Evolutionary conservation across 2,888 invertebrate genomes (phyloP).

Genomic region (Drosophila multiciliata): DNA sequence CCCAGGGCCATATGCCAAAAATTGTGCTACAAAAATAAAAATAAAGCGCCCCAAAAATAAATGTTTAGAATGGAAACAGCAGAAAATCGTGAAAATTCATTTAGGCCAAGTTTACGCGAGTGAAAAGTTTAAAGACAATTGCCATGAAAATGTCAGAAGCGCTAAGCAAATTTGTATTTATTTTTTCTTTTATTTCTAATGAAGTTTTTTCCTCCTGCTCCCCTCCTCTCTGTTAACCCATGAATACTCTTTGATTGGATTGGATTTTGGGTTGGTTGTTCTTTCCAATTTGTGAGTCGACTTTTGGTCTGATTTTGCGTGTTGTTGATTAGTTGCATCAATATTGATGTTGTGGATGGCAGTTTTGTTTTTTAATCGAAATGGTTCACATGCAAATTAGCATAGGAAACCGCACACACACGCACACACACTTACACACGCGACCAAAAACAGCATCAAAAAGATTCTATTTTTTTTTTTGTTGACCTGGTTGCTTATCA

Average conservation of each 20-base stretch:
- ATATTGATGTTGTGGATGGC: constrained; percentile 46
- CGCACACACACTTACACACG: constrained; percentile 7
- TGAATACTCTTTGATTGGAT: constrained; percentile 57
- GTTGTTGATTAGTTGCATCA: constrained; percentile 53
- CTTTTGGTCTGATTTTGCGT: constrained; percentile 49
- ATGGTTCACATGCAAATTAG: constrained; percentile 65
- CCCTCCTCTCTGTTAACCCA: neutral
- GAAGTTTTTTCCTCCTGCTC: constrained; percentile 40
- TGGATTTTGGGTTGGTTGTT: constrained; percentile 51
- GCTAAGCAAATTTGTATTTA: constrained; percentile 48
- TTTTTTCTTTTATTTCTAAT: constrained; percentile 55
- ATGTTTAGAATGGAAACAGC: constrained; percentile 5
- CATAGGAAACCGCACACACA: constrained; percentile 17
- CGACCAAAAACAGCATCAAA: constrained; percentile 25
- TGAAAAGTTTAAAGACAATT: constrained; percentile 62
- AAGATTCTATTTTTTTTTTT: constrained; percentile 11
- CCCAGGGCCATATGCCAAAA: constrained; percentile 66
- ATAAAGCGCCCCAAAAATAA: constrained; percentile 42
- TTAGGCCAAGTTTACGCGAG: constrained; percentile 65
- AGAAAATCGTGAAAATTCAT: constrained; percentile 66
- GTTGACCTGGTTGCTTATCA: constrained; percentile 25
- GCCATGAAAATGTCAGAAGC: constrained; percentile 45
- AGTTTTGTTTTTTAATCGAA: constrained; percentile 2
- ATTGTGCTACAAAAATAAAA: constrained; percentile 49
- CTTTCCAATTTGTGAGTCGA: constrained; percentile 13